These are phyloP conservation scores for Chromoteleia sp. DNA, from an alignment of 2,888 invertebrate genomes.

Conservation along the genomic window DNA sequence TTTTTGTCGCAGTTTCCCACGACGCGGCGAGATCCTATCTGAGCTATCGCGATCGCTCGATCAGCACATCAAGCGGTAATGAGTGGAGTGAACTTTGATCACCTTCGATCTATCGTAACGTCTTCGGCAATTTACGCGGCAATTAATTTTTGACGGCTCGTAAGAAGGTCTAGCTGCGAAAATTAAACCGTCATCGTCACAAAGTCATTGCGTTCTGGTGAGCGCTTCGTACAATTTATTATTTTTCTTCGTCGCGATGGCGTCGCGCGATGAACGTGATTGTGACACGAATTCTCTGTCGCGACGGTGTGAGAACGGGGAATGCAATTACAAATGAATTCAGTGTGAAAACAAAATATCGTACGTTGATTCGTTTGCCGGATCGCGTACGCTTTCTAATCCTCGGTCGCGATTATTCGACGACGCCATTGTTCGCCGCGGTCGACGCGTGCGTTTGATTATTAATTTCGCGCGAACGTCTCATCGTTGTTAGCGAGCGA, in stretches of 20 bases:
- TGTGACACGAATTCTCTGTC: constrained; percentile 53
- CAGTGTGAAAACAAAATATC: constrained; percentile 64
- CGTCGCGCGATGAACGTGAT: constrained; percentile 60
- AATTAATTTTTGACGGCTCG: constrained; percentile 38
- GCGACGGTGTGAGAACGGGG: constrained; percentile 62
- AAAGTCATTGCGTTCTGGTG: constrained; percentile 13
- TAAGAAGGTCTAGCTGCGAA: constrained; percentile 17
- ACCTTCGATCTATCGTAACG: constrained; percentile 63
- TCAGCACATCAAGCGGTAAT: constrained; percentile 29
- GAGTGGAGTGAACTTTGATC: constrained; percentile 43
- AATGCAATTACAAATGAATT: constrained; percentile 63
- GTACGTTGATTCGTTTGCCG: constrained; percentile 23
- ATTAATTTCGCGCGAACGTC: constrained; percentile 48
- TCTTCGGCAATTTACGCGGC: constrained; percentile 37
- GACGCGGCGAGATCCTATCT: constrained; percentile 72
- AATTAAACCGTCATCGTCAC: constrained; percentile 40
- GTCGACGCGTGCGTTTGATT: constrained; percentile 60
- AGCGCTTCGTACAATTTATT: constrained; percentile 31
- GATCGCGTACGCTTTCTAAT: constrained; percentile 61
- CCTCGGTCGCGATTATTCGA: constrained; percentile 35
- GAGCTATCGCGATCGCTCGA: constrained; percentile 54
- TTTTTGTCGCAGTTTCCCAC: constrained; percentile 80
- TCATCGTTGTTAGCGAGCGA: constrained; percentile 33
- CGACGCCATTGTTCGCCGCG: constrained; percentile 54
- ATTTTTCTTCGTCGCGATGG: constrained; percentile 20